phyloP scores from a whole-genome alignment of 1,140 invertebrate species.

The Drosophila kikkawai region DNA sequence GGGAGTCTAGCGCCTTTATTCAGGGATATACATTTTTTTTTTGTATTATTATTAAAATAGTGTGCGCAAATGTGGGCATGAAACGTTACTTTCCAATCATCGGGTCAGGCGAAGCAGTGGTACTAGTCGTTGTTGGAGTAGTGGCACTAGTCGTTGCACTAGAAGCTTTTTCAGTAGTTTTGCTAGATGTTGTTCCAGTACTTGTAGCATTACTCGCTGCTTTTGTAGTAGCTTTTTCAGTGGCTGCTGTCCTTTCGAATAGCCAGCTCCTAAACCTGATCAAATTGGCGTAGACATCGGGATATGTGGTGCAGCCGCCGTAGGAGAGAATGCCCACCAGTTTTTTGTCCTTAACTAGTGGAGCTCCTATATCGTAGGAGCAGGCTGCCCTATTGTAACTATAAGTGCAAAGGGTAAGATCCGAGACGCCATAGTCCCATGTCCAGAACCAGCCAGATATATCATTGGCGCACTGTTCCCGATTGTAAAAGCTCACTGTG shows the following conservation, averaged over 20 bases:
- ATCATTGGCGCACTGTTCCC: slow-evolving; percentile 18
- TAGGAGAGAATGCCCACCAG: slow-evolving; percentile 39
- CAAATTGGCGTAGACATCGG: slow-evolving; percentile 32
- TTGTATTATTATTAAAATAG: background rate
- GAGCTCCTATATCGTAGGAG: slow-evolving; percentile 18
- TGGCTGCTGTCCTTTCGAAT: no score
- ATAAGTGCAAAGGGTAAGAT: slow-evolving; percentile 13
- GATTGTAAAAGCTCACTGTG: slow-evolving; percentile 7
- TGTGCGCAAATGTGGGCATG: background rate
- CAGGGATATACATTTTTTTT: no score
- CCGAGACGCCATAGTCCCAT: slow-evolving; percentile 22
- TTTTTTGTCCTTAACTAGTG: slow-evolving; percentile 4
- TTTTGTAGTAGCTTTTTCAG: background rate
- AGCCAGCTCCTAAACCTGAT: slow-evolving; percentile 6
- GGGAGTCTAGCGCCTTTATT: background rate
- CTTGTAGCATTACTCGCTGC: background rate
- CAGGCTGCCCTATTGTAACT: background rate
- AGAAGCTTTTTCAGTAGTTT: background rate
- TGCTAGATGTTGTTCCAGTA: background rate
- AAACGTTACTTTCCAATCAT: background rate
- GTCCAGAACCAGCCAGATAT: background rate
- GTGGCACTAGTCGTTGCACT: no score
- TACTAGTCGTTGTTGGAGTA: no score
- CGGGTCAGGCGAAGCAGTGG: no score
- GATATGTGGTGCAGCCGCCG: slow-evolving; percentile 11